Evolutionary conservation across 2,797 vertebrate genomes (phyloP), one percentile per base, ranked within the genome.

Genomic region (Glyptemys insculpta): DNA sequence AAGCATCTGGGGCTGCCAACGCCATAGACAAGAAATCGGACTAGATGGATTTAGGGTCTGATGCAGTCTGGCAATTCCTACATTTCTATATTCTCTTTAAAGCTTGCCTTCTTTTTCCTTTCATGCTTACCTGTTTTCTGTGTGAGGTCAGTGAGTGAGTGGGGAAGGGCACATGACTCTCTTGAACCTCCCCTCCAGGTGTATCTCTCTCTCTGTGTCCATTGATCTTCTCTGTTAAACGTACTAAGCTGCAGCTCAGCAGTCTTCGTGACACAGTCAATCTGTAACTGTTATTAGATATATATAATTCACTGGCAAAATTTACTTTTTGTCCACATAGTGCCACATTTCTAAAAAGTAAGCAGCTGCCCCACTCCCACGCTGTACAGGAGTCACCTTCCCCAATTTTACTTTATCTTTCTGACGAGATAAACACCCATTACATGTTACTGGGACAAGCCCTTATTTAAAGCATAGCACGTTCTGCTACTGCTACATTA

Each of bases 391-490:
- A 56, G 52, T 50, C 92, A 27, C 21, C 85, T 79, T 84, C 57
- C 89, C 74, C 52, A 4, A 47, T 1, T 50, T 11, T 89, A 76
- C 29, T 65, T 79, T 37, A 83, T 57, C 81, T 62, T n/a, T 27
- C 90, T 93, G 79, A 81, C n/a, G 53, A 53, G 54, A 91, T 53
- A 44, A 94, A 81, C 79, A 90, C 57, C 76, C 47, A 49, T 53
- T 94, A 86, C 57, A 91, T 89, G 81, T 83, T 85, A 86, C 47
- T 8, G 9, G 94, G 87, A 89, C 31, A 80, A 65, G 53, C 16
- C 78, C 89, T 88, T 92, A 94, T 81, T 78, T 83, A 94, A 91
- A 83, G 87, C 91, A 49, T 53, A 91, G 27, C 19, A 65, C 37
- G 56, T 88, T 91, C 53, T 91, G 90, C 54, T 91, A 91, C 95